Percentiles rank a stretch among this genome's conserved stretches.
Evolutionary conservation across 2,113 vertebrate species (phyloP).

Genomic region (Callipepla squamata): DNA sequence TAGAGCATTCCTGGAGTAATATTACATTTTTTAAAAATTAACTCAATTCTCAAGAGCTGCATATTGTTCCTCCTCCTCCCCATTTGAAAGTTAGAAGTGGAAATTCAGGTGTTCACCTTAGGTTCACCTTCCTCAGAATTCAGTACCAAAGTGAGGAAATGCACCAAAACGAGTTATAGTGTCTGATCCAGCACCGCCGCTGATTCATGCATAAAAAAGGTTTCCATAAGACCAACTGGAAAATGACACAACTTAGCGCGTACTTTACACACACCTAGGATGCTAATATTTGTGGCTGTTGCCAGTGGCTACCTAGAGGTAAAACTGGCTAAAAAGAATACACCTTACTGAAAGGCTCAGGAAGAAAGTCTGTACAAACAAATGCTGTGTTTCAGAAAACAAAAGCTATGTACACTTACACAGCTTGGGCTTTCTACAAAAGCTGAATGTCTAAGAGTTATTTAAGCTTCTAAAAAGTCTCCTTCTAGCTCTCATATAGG

Average conservation of each 20-base stretch:
- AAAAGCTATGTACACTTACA: background rate
- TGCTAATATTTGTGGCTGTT: background rate
- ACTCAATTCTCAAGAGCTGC: slow-evolving; percentile 54
- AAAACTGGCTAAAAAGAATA: background rate
- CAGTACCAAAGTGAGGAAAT: background rate
- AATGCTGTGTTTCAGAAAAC: background rate
- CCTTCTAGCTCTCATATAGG: background rate
- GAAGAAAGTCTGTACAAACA: background rate
- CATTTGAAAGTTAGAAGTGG: background rate
- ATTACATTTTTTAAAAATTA: slow-evolving; percentile 26
- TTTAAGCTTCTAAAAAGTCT: background rate
- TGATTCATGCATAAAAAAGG: background rate
- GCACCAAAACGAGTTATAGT: background rate
- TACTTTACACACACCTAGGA: background rate
- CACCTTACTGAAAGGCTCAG: background rate
- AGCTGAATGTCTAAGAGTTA: background rate
- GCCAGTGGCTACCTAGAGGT: background rate
- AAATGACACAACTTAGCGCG: background rate
- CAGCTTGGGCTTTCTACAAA: background rate
- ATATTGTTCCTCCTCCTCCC: slow-evolving; percentile 45
- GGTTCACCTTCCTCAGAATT: slow-evolving; percentile 56
- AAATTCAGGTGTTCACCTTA: slow-evolving; percentile 28
- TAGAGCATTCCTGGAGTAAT: slow-evolving; percentile 55
- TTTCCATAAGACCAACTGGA: background rate
- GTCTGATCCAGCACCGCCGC: background rate